Evolutionary conservation across 2,113 vertebrate genomes (phyloP).

Genomic region (Rhinopithecus roxellana): DNA sequence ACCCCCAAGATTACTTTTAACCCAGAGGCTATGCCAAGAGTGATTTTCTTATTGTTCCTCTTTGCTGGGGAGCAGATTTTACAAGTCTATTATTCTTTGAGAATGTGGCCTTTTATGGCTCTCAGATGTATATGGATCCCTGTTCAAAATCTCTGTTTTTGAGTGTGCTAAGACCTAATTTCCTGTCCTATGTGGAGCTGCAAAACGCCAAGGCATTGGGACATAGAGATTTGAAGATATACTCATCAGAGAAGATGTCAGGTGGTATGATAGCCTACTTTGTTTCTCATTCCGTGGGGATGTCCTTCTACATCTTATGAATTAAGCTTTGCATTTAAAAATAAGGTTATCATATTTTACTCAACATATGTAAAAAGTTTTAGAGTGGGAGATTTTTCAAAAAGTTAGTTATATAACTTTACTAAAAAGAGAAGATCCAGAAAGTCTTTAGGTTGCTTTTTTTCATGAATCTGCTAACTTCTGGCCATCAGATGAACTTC

Average conservation of each 20-base stretch:
- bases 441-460: not conserved
- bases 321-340: not conserved
- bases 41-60: not conserved
- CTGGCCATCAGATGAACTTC: not conserved
- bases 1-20: not conserved
- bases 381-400: not conserved
- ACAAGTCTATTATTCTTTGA: not conserved
- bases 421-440: not conserved
- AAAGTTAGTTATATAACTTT: not conserved
- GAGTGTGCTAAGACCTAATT: not conserved
- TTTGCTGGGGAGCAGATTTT: not conserved
- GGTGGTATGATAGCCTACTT: not conserved
- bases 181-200: not conserved
- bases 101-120: not conserved
- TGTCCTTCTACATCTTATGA: not conserved
- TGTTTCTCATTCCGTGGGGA: not conserved
- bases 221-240: not conserved
- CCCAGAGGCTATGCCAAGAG: not conserved
- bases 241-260: not conserved
- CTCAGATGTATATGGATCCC: not conserved
- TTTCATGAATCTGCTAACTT: not conserved
- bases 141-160: not conserved
- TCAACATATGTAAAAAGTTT: not conserved
- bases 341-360: not conserved
- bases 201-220: not conserved